Evolutionary conservation across 2,888 invertebrate genomes (phyloP), one percentile per base, ranked within the genome.

Genomic region (Sinohyriopsis cumingii): DNA sequence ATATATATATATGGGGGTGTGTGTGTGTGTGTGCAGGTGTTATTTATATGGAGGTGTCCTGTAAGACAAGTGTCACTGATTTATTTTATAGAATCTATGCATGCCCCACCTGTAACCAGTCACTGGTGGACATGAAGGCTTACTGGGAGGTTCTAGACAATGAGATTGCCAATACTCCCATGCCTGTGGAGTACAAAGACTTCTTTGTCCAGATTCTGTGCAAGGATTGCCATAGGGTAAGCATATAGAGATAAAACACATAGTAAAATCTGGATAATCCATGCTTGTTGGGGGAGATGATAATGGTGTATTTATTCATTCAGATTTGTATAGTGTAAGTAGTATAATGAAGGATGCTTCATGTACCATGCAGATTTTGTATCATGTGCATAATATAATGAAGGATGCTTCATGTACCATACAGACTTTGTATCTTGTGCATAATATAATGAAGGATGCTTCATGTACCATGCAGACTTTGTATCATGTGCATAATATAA

Each of bases 191-290:
- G 84, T 96, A 95, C 85, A 93, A 93, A 15, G 93, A 95, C 89
- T 94, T 94, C 87, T 93, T 93, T 84, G 94, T 95, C 25, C 93
- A 94, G 70, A 95, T 96, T 85, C 92, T 96, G 15, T 97, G 97
- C 91, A 95, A 95, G 89, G 97, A 97, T 91, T 97, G 97, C 89
- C 96, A 96, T 89, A 94, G 95, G 93, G 96, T 95, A 90, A 65
- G 63, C 54, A 53, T n/a, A 61, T 28, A 57, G 19, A 53, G 54
- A 24, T 55, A 22, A 64, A 22, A 33, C 33, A 20, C 28, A 3
- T 4, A 19, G 20, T 57, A 25, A 22, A 12, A 59, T 24, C 5
- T 54, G 56, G 20, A 57, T 67, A 15, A 54, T 67, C 59, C 59
- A 59, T 59, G 59, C 59, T 59, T 24, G 12, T 59, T 19, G 12